Base-by-base conservation (phyloP, 2,888 invertebrate species). In the Lasioglossum vierecki region DNA sequence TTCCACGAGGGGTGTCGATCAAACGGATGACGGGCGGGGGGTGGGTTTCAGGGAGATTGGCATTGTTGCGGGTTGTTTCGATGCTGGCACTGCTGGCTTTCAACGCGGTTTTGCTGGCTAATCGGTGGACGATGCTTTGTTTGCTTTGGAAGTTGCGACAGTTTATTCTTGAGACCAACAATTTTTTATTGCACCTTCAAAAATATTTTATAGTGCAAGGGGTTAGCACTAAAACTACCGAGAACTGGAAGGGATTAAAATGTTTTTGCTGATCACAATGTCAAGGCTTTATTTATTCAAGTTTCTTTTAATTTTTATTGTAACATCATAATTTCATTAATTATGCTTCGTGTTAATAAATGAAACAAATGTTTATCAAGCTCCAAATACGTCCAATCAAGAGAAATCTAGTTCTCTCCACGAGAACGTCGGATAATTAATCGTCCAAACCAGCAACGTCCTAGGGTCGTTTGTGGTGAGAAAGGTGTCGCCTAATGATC, bases 401-500 rank as follows among this genome's bases (percentile, higher is more conserved):
- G 60, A 68, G 75, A 68, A 79, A 80, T 77, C 80, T 78, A 75
- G 70, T 22, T 71, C 49, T 30, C 71, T 18, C 9, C 60, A 49
- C 18, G 46, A 15, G 75, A 63, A 49, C 35, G 80, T 57, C 78
- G 68, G 76, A 74, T 84, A 83, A 88, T 88, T 80, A 88, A 86
- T 84, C 68, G 53, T 63, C 63, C 53, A 13, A 44, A 18, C 66
- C 44, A 53, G 68, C 78, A 30, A 73, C 73, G 41, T 44, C 63
- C 26, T 13, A 9, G 78, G 75, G 79, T 79, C 77, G 75, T 85
- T 79, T 73, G 63, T 26, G 26, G 84, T 68, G 30, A 88, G 79
- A 80, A 80, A 85, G 73, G 81, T 88, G 86, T 88, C 90, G 76
- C 66, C 72, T 86, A 83, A 89, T 80, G 77, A 84, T 44, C 79